phyloP scores from a whole-genome alignment of 1,140 invertebrate genomes.

The Stratiolaelaps scimitus region DNA sequence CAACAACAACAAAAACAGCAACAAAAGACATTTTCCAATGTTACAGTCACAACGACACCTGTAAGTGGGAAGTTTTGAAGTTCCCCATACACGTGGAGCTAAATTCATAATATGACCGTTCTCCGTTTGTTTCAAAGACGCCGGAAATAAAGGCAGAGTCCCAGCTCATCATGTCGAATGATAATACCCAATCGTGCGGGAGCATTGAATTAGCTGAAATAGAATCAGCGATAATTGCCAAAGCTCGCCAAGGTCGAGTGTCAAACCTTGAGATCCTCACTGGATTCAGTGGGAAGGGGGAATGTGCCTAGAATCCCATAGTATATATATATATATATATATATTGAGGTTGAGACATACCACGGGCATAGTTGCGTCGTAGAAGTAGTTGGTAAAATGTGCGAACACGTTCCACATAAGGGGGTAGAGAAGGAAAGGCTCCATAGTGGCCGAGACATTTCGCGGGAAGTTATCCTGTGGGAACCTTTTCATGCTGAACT shows the following conservation, averaged over 20 bases:
- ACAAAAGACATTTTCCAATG: too few species aligned
- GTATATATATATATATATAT: slow-evolving; percentile 8
- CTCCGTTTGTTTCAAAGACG: too few species aligned
- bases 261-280: not conserved
- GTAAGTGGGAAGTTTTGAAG: too few species aligned
- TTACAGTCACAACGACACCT: too few species aligned
- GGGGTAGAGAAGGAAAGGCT: not conserved
- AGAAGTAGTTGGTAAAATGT: not conserved
- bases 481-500: not conserved
- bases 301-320: not conserved
- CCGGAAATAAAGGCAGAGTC: too few species aligned
- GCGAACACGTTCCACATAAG: slow-evolving; percentile 4
- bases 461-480: not conserved
- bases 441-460: not conserved
- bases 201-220: too few species aligned
- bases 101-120: too few species aligned
- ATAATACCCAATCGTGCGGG: too few species aligned
- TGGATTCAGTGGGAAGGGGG: slow-evolving; percentile 9
- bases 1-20: too few species aligned
- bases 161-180: too few species aligned
- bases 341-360: not conserved
- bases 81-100: too few species aligned
- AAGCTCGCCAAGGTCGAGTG: not conserved
- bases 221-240: not conserved
- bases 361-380: not conserved